Evolutionary conservation across 2,797 vertebrate species (phyloP).

Genomic region (Remorina albescens): DNA sequence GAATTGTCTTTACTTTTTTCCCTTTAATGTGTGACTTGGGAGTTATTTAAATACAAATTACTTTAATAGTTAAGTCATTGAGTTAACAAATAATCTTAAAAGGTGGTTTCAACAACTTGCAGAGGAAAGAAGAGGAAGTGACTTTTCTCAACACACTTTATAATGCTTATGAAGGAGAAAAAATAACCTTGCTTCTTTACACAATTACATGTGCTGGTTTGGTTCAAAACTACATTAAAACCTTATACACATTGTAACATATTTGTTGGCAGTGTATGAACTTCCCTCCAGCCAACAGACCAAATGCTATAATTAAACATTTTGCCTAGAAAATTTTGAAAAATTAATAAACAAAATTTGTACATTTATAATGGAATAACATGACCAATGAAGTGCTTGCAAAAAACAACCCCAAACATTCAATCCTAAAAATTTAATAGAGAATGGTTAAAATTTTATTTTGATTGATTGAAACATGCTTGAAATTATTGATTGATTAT

Average conservation of each 20-base stretch:
- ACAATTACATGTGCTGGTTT: background rate
- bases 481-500: background rate
- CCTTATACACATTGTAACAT: background rate
- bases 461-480: background rate
- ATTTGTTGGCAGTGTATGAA: background rate
- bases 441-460: no score
- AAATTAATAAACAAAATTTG: background rate
- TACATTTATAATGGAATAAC: background rate
- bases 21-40: background rate
- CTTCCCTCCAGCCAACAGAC: background rate
- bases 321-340: background rate
- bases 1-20: no score
- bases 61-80: background rate
- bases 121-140: background rate
- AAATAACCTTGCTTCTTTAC: background rate
- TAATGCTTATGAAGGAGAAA: background rate
- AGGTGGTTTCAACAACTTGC: background rate
- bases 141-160: background rate
- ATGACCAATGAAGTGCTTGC: background rate
- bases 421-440: background rate
- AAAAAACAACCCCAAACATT: background rate
- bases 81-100: background rate
- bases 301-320: background rate
- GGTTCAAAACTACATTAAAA: background rate
- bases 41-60: background rate